phyloP scores from a whole-genome alignment of 2,888 invertebrate genomes.

The Tachystola acroxantha region DNA sequence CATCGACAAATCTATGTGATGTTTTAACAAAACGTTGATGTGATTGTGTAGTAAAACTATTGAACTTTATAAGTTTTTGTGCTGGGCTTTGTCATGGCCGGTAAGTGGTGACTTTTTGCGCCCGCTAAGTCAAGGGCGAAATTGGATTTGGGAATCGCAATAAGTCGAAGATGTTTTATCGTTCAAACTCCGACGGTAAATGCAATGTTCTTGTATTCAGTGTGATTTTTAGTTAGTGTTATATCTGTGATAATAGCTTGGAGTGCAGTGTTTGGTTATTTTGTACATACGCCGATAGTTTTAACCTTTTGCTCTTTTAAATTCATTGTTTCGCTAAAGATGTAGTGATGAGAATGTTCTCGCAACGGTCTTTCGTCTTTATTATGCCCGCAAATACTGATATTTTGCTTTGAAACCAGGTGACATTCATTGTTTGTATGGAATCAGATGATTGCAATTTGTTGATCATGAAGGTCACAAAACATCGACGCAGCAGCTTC shows the following conservation, averaged over 20 bases:
- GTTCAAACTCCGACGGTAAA: conserved; percentile 79
- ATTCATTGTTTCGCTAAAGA: conserved; percentile 44
- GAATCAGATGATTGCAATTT: conserved; percentile 52
- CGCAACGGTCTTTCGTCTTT: conserved; percentile 43
- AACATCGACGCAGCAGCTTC: conserved; percentile 31
- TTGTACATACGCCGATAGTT: conserved; percentile 57
- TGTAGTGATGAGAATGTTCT: conserved; percentile 46
- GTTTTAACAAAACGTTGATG: conserved; percentile 72
- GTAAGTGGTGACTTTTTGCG: conserved; percentile 83
- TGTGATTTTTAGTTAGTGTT: conserved; percentile 72
- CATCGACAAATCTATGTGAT: conserved; percentile 77
- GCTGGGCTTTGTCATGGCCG: conserved; percentile 87
- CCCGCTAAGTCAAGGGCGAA: conserved; percentile 78
- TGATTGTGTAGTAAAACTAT: conserved; percentile 75
- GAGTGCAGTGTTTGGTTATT: conserved; percentile 67
- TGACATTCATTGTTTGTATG: conserved; percentile 40
- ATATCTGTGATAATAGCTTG: conserved; percentile 59
- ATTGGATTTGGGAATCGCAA: conserved; percentile 77
- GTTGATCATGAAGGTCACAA: conserved; percentile 49
- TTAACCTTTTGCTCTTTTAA: conserved; percentile 55
- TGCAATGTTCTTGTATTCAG: conserved; percentile 76
- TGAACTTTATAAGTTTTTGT: conserved; percentile 74
- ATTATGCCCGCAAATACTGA: conserved; percentile 17
- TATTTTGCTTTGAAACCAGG: conserved; percentile 24
- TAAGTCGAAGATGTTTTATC: conserved; percentile 79